Evolutionary conservation across 2,888 invertebrate species (phyloP), one percentile per base, ranked within the genome.

Genomic region (Ferrisia virgata): DNA sequence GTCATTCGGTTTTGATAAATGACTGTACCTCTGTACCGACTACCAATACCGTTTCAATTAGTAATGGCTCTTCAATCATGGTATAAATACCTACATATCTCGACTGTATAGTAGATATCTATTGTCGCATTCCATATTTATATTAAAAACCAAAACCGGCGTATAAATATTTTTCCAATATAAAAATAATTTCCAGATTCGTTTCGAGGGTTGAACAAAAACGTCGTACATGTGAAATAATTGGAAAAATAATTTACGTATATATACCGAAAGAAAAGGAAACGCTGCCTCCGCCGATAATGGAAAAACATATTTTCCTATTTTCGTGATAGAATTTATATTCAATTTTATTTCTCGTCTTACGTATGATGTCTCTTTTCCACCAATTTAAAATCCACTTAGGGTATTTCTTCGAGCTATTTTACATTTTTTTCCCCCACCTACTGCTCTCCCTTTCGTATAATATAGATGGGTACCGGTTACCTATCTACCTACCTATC

Each of bases 261-360:
- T 11, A 11, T 39, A 39, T 53, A 53, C 53, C 58, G 11, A 18
- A 72, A 72, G 33, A 33, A 72, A 72, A 28, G 33, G n/a, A 72
- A 33, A 72, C 33, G 72, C n/a, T 72, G 33, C 72, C 58, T 18
- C 58, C 72, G 72, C 72, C 33, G n/a, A 72, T 72, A 72, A 33
- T 33, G 33, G 72, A n/a, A 72, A 72, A 31, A 25, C 33, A 72
- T 31, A 33, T 72, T 33, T 72, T 33, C n/a, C 72, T 72, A 72
- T 72, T 72, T 72, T 72, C 72, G 6, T 72, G 72, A 72, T 72
- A 72, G 72, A 72, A 72, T 72, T 72, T 72, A 72, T 31, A 72
- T 72, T 72, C 72, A 72, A 72, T 72, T 72, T 72, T 72, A 72
- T 72, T 72, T 72, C 72, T 72, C 72, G 72, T 72, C 72, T 72